Percentiles rank a stretch among this genome's conserved stretches.
phyloP scores from a whole-genome alignment of 2,888 invertebrate species.

The Asteroscopus sphinx region DNA sequence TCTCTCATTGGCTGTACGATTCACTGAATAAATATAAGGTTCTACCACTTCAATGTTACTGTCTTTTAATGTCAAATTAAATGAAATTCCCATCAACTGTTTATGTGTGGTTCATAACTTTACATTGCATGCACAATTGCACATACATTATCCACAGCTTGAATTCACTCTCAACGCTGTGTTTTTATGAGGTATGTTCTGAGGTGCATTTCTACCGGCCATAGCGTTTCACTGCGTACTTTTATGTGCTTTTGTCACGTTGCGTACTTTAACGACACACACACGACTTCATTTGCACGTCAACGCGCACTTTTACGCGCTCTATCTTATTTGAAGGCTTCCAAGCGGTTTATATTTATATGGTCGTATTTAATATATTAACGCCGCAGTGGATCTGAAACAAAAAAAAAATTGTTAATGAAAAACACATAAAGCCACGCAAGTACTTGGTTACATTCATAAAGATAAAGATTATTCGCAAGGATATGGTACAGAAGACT shows the following conservation, averaged over 20 bases:
- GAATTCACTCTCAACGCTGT: neutral
- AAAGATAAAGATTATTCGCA: no score
- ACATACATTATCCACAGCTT: neutral
- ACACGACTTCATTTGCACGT: constrained; percentile 46
- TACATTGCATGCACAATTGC: neutral
- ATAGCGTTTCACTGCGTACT: constrained; percentile 23
- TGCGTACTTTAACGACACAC: constrained; percentile 30
- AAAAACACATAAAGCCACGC: no score
- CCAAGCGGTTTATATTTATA: constrained; percentile 7
- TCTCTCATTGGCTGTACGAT: neutral
- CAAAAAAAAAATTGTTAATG: constrained; percentile 35
- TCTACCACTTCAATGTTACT: constrained; percentile 1
- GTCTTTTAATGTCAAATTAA: no score
- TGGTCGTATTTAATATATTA: constrained; percentile 17
- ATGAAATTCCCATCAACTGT: constrained; percentile 7
- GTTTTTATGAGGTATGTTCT: constrained; percentile 13
- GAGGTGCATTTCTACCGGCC: constrained; percentile 14
- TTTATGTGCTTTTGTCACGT: neutral
- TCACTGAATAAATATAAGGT: neutral
- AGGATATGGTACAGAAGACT: no score
- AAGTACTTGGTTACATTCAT: no score
- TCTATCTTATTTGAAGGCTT: constrained; percentile 22
- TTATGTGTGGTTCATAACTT: constrained; percentile 3
- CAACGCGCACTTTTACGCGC: constrained; percentile 32
- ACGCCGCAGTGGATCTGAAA: constrained; percentile 39